Base-by-base conservation (phyloP, 1,140 invertebrate species). In the Meloidogyne floridensis region DNA sequence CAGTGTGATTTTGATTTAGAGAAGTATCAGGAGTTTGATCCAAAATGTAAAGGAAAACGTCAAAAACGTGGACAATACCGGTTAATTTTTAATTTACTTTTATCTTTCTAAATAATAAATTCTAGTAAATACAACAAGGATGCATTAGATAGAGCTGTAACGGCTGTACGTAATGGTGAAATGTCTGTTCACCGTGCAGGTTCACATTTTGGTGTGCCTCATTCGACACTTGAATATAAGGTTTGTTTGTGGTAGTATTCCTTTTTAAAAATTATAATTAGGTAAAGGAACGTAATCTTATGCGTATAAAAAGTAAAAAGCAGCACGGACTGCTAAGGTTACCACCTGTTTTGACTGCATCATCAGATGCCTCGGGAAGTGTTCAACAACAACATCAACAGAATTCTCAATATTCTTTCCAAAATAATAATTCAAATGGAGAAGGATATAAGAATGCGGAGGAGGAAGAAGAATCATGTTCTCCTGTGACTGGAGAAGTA, bases 161-260 rank as follows among this genome's bases (percentile, higher is more conserved):
- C 95, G 83, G 96, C 96, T 10, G 97, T 99, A 6, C 96, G 98
- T 54, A 95, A 51, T 51, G 97, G 97, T 8, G 96, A 98, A 91
- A 99, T 99, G 97, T 97, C 95, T 82, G 97, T 99, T 18, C 97
- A 98, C 91, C 91, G 96, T 43, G 97, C 97, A 13, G 96, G 97
- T 71, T 97, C 95, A 87, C 97, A 95, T 90, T 99, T 95, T 91
- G 97, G 96, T 47, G 96, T 98, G 56, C 97, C 97, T 6, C 97
- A 99, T 92, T 98, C 96, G 18, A 98, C 97, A 11, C 93, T 99
- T 20, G 97, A 99, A 92, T 99, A 99, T 93, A 98, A 99, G 92
- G 92, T 43, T 42, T 32, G 18, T 9, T 92, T n/a, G 43, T 81
- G 47, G 59, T 81, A 13, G 10, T 54, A 72, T 47, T 18, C 11